Base-by-base conservation (phyloP, 2,113 vertebrate species). In the Cheirogaleus medius region DNA sequence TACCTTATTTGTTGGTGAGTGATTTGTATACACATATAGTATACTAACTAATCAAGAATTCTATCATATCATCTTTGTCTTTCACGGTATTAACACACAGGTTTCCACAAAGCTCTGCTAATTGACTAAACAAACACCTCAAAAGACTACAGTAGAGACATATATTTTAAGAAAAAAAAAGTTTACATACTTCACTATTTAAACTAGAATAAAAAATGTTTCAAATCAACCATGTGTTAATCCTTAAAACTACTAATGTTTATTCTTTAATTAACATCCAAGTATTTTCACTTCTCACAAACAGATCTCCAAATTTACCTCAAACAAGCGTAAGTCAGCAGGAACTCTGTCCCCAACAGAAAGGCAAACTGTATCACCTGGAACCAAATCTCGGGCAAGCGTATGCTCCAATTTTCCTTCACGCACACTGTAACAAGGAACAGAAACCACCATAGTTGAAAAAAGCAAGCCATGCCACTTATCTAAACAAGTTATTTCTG, bases 271-370 rank as follows among this genome's bases (percentile, higher is more conserved):
- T 73, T 58, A 71, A 83, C 4, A 83, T 32, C 25, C 87, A 58
- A 32, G 8, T 80, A 69, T 58, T 87, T 76, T 68, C 42, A 49
- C 34, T n/a, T 58, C 63, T 74, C 76, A 54, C n/a, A 73, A 44
- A 47, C 0, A 95, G 3, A 89, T 82, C 44, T 56, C 32, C 89
- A 49, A 25, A 93, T 54, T 60, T 98, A 99, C 99, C 99, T 99
- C 99, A 69, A 99, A 99, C 15, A 99, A 98, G 0, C 99, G 99
- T 13, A 99, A 98, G 97, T 99, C 99, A 44, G 99, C 99, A 6
- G 99, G 99, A 96, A 99, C 99, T 97, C 99, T 99, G 98, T 99
- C 99, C 49, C 99, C 99, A 84, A 99, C 99, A 17, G 99, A 99
- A 74, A 99, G 98, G 97, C 99, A 99, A 73, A 99, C 99, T 0